Evolutionary conservation across 2,888 invertebrate genomes (phyloP), one percentile per base, ranked within the genome.

Genomic region (Drosophila histrio): DNA sequence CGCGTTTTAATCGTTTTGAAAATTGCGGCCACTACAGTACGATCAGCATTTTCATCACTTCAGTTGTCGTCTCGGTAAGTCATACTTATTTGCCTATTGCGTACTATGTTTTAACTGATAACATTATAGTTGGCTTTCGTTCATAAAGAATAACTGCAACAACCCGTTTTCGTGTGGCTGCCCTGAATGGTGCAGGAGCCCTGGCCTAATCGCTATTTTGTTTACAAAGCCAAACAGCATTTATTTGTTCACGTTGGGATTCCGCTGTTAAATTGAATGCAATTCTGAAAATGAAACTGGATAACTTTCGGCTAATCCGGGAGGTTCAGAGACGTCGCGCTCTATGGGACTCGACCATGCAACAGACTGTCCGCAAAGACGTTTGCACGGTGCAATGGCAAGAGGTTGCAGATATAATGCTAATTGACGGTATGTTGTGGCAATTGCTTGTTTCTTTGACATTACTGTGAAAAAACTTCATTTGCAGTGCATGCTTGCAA

Each of bases 291-390:
- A 83, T 71, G 72, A 74, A 73, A 46, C 4, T 60, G 21, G 78
- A 88, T 38, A 79, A 72, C 22, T 69, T 68, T 46, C 81, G 62
- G 0, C 36, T 84, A 1, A 84, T 88, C 7, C 28, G 24, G 1
- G 77, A 83, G 41, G 88, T 88, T 17, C 43, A 47, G 2, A 52
- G 65, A 28, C 69, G 87, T 2, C 87, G 54, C 0, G 26, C 66
- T 0, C 56, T 88, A 0, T 85, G 84, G 84, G 84, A 85, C 8
- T 68, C 88, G 5, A 79, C 49, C 9, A 78, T 88, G 28, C 26
- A 52, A 0, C n/a, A 65, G n/a, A 0, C 43, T 1, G 9, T 47
- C 0, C 78, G 84, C 21, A 88, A 76, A 28, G 72, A 78, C 6
- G 19, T 50, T 6, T 26, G 44, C 9, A 39, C 22, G 0, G 7